Evolutionary conservation across 2,797 vertebrate genomes (phyloP).

Genomic region (Cuniculus paca): DNA sequence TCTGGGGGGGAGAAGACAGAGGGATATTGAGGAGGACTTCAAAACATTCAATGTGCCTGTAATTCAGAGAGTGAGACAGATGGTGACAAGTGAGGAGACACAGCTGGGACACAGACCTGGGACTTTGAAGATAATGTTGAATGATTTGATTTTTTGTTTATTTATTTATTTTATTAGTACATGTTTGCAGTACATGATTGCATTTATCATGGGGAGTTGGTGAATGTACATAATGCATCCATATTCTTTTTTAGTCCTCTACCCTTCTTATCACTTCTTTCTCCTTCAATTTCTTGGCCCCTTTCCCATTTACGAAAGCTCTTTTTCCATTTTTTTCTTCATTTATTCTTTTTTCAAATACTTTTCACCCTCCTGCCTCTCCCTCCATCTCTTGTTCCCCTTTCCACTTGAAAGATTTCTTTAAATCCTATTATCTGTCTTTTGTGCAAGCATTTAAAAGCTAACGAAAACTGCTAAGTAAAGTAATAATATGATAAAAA

Average conservation of each 20-base stretch:
- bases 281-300: neutral
- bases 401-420: neutral
- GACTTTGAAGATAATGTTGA: neutral
- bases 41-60: neutral
- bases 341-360: neutral
- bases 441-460: slow-evolving; percentile 10
- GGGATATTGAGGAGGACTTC: neutral
- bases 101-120: neutral
- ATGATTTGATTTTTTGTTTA: neutral
- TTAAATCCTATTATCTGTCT: neutral
- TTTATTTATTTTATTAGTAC: neutral
- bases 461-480: neutral
- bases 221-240: no score
- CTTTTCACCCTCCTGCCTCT: neutral
- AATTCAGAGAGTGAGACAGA: neutral
- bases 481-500: neutral
- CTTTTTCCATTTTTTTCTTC: neutral
- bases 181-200: neutral
- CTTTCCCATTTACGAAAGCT: neutral
- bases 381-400: neutral
- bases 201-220: neutral
- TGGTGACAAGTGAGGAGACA: neutral
- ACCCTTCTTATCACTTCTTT: neutral
- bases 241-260: no score
- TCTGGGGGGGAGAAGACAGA: neutral